phyloP scores from a whole-genome alignment of 2,113 vertebrate species.

The Diadophis punctatus region DNA sequence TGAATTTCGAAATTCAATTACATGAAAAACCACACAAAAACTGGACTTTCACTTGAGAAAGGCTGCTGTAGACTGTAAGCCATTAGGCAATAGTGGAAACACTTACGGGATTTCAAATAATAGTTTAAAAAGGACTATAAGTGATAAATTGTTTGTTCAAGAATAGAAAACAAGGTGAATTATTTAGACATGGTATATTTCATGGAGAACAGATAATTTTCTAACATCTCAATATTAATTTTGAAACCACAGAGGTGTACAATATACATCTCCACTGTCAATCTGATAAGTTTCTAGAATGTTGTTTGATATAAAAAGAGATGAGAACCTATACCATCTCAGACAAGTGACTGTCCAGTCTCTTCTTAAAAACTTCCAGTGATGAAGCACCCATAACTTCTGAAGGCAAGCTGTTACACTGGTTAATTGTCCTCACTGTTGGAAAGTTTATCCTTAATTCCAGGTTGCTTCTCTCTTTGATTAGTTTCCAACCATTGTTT shows the following conservation, averaged over 20 bases:
- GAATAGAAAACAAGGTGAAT: not conserved
- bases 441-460: too few species aligned
- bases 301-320: not conserved
- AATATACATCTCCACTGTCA: not conserved
- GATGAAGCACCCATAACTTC: too few species aligned
- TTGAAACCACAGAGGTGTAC: not conserved
- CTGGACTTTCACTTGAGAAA: not conserved
- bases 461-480: too few species aligned
- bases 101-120: not conserved
- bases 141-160: not conserved
- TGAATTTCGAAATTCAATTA: not conserved
- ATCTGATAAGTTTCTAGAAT: not conserved
- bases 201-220: not conserved
- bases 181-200: not conserved
- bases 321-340: not conserved
- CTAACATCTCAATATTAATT: not conserved
- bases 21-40: not conserved
- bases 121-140: not conserved
- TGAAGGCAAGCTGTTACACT: too few species aligned
- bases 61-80: not conserved
- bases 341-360: too few species aligned
- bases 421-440: too few species aligned
- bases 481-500: too few species aligned
- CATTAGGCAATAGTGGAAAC: not conserved
- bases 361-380: too few species aligned